phyloP scores from a whole-genome alignment of 2,888 invertebrate species.

The Amiota communis region DNA sequence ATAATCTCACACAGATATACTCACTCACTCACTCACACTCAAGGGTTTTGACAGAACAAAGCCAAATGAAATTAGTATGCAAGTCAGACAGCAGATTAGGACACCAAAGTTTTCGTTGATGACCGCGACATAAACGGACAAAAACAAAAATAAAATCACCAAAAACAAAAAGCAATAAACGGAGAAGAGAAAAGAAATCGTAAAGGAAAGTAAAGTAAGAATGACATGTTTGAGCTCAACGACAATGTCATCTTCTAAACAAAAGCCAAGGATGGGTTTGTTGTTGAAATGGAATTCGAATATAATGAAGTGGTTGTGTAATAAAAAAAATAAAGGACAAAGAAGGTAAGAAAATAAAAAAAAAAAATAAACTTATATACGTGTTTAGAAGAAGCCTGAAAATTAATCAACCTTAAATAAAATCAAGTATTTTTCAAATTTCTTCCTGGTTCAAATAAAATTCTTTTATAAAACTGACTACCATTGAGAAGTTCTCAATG shows the following conservation, averaged over 20 bases:
- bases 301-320: background rate
- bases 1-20: no score
- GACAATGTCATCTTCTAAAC: background rate
- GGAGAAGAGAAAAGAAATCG: background rate
- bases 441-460: no score
- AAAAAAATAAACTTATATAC: background rate
- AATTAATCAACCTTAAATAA: no score
- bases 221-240: background rate
- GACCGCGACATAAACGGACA: constrained; percentile 56
- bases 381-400: no score
- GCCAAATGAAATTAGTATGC: constrained; percentile 62
- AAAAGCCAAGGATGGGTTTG: background rate
- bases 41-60: no score
- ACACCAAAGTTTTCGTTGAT: constrained; percentile 58
- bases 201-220: background rate
- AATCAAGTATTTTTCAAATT: no score
- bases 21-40: no score
- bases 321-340: background rate
- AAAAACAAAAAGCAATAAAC: background rate
- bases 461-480: no score
- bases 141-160: constrained; percentile 13
- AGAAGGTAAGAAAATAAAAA: no score
- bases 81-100: constrained; percentile 66
- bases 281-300: background rate
- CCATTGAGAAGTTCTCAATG: no score